These are phyloP conservation scores for Falco punctatus DNA, from an alignment of 2,113 vertebrate species.

Conservation along the genomic window DNA sequence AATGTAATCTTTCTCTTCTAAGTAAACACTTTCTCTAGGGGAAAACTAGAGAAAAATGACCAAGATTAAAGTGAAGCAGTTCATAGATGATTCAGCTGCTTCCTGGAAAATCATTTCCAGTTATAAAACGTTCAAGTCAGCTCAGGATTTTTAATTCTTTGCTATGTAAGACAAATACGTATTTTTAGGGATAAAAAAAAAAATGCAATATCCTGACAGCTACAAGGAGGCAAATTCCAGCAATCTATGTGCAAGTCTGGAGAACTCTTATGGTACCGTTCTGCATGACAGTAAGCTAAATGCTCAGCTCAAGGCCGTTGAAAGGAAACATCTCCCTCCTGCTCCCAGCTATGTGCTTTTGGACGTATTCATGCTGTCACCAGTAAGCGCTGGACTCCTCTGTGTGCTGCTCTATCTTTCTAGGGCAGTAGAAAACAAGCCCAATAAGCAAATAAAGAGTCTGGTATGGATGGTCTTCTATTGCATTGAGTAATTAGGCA, in stretches of 20 bases:
- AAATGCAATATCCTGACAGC: not conserved
- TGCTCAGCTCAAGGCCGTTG: not conserved
- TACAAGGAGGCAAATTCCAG: not conserved
- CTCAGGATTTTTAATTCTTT: conserved; percentile 19
- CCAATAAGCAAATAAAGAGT: not conserved
- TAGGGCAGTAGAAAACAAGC: not conserved
- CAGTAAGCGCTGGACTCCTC: not conserved
- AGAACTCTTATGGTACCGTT: not conserved
- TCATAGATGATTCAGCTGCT: not conserved
- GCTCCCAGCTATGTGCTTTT: not conserved
- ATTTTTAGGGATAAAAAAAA: not conserved
- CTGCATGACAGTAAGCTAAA: not conserved
- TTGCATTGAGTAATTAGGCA: not conserved
- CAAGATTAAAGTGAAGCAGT: not conserved
- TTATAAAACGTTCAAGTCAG: not conserved
- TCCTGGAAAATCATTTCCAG: not conserved
- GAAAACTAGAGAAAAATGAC: not conserved
- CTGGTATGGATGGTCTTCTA: not conserved
- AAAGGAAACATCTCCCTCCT: not conserved
- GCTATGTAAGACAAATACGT: not conserved
- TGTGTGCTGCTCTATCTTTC: not conserved
- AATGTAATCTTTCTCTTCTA: not conserved
- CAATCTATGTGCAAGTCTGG: not conserved
- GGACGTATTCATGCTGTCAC: not conserved
- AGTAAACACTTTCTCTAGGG: not conserved